Evolutionary conservation across 2,888 invertebrate genomes (phyloP), one percentile per base, ranked within the genome.

Genomic region (Drosophila testacea): DNA sequence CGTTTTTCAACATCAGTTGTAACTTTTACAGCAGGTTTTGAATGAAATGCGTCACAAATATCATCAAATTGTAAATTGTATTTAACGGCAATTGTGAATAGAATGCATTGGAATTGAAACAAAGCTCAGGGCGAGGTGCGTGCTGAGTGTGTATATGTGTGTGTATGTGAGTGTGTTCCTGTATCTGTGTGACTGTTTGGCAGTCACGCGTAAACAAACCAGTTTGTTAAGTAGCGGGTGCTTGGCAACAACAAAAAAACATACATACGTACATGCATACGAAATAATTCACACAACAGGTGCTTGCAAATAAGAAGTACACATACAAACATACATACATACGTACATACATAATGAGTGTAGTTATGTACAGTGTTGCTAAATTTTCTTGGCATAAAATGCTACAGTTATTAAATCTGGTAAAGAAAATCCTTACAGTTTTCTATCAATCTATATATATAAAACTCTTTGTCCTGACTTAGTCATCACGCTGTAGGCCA

Each of bases 121-220:
- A 30, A 30, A 51, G 38, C 42, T 55, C 38, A 56, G 46, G 11
- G 27, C 44, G n/a, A 55, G 27, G 27, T 69, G 69, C 41, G 56
- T 42, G 47, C 11, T 36, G 47, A 7, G 47, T 52, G 38, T 34
- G 30, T 39, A 4, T 39, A 6, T 22, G 28, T 34, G 10, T 30
- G n/a, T 16, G 22, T 1, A 9, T 30, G n/a, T 16, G 22, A 0
- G 22, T 56, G 13, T 28, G 9, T 39, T 3, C n/a, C 11, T 32
- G 46, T 52, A 48, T 22, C 39, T 22, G 22, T n/a, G 32, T 6
- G 46, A 61, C 36, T 38, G 62, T 67, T 57, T 55, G 38, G 44
- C 64, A 67, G 62, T 65, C 65, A 71, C 68, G 76, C 72, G 64
- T 77, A 73, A 73, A 67, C 38, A 67, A 76, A 71, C 76, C 76